These are phyloP conservation scores for Solea solea DNA, from an alignment of 2,113 vertebrate species.

Conservation along the genomic window DNA sequence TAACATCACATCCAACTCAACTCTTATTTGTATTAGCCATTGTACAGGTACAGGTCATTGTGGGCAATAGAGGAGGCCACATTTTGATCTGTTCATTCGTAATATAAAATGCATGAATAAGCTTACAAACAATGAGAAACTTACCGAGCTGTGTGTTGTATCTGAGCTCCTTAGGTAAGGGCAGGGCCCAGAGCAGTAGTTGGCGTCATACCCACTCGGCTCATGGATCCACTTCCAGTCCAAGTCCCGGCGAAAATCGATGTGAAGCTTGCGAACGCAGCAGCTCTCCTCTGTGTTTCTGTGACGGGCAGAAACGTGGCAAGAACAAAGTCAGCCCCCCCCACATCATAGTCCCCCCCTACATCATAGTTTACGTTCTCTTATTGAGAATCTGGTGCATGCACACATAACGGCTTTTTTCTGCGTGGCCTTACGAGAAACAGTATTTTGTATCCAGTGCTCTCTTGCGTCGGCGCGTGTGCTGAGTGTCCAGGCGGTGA, in stretches of 20 bases:
- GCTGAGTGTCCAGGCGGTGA: conserved; percentile 85
- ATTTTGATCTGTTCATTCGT: no score
- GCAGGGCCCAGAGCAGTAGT: conserved; percentile 94
- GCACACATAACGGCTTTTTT: neutral
- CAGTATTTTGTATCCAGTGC: conserved; percentile 95
- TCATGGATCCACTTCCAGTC: conserved; percentile 98
- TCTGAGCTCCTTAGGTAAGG: conserved; percentile 92
- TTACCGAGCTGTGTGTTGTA: conserved; percentile 93
- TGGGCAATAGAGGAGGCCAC: no score
- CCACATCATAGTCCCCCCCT: no score
- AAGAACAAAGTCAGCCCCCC: neutral
- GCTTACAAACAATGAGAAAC: neutral
- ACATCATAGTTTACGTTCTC: no score
- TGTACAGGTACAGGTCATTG: no score
- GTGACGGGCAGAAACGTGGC: neutral
- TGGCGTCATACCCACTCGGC: conserved; percentile 94
- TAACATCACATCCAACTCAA: no score
- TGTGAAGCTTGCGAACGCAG: conserved; percentile 92
- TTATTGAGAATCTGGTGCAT: no score
- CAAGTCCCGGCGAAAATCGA: conserved; percentile 92
- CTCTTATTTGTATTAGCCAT: no score
- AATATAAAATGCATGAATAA: no score
- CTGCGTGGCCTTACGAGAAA: conserved; percentile 83
- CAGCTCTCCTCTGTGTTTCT: conserved; percentile 93
- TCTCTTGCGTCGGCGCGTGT: conserved; percentile 87